These are phyloP conservation scores for Periparus ater DNA, from an alignment of 2,797 vertebrate species.

Conservation along the genomic window DNA sequence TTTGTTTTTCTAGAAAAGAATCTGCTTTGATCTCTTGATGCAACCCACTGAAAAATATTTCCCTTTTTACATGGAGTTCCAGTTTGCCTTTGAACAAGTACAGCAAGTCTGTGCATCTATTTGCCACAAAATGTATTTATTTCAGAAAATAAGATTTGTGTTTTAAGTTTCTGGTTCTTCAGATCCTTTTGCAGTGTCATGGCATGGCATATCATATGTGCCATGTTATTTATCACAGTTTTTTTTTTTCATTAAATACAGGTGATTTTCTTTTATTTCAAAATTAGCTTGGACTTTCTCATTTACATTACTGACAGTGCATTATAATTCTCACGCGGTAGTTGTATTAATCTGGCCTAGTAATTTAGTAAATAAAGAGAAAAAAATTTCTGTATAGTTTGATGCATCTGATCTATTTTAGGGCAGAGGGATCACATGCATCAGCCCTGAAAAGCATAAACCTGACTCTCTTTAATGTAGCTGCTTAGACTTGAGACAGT, in stretches of 20 bases:
- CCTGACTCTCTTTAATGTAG: not conserved
- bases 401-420: not conserved
- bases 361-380: not conserved
- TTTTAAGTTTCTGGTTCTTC: not conserved
- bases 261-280: not conserved
- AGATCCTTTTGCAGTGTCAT: not conserved
- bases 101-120: not conserved
- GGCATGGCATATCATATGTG: not conserved
- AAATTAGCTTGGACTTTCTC: not conserved
- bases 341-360: not conserved
- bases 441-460: not conserved
- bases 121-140: not conserved
- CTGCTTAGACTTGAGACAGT: not conserved
- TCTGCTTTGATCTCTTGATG: not conserved
- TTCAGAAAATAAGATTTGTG: not conserved
- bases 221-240: not conserved
- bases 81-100: accelerated
- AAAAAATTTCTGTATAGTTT: not conserved
- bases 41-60: not conserved
- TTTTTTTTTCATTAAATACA: not conserved
- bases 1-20: not conserved
- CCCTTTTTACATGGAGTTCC: accelerated
- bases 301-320: not conserved
- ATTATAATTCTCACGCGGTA: not conserved
- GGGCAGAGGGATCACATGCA: not conserved